These are phyloP conservation scores for Suricata suricatta DNA, from an alignment of 2,113 vertebrate genomes.

Conservation along the genomic window DNA sequence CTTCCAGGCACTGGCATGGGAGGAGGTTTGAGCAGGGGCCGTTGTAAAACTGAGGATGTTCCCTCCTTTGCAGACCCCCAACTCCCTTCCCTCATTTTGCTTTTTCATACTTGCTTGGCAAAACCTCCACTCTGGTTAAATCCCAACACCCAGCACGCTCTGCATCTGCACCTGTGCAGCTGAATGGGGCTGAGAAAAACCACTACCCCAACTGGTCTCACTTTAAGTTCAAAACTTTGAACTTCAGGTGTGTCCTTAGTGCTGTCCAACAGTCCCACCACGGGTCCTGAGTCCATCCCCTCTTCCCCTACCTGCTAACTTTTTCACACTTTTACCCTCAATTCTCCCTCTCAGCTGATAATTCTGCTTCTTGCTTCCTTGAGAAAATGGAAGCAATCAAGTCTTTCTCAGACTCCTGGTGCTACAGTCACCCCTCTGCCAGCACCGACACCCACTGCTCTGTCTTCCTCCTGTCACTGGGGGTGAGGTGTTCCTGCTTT, in stretches of 20 bases:
- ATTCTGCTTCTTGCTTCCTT: neutral
- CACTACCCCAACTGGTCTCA: neutral
- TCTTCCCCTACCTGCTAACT: neutral
- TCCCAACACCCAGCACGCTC: neutral
- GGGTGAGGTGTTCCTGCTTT: neutral
- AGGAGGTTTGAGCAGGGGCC: neutral
- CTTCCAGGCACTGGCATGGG: neutral
- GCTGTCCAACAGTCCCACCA: accelerated
- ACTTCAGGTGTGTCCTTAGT: neutral
- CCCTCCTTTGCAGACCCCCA: neutral
- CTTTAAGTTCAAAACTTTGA: neutral
- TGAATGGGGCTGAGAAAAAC: neutral
- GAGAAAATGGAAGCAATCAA: neutral
- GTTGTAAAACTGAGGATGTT: neutral
- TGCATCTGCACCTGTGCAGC: neutral
- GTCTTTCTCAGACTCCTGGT: neutral
- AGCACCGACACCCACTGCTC: neutral
- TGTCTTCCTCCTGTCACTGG: neutral
- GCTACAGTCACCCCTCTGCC: neutral
- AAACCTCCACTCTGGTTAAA: neutral
- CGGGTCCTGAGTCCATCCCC: accelerated
- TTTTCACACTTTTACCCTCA: neutral
- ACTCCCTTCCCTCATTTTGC: neutral
- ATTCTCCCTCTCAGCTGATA: neutral
- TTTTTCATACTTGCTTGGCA: neutral